phyloP scores from a whole-genome alignment of 2,797 vertebrate genomes.

The Vultur gryphus region DNA sequence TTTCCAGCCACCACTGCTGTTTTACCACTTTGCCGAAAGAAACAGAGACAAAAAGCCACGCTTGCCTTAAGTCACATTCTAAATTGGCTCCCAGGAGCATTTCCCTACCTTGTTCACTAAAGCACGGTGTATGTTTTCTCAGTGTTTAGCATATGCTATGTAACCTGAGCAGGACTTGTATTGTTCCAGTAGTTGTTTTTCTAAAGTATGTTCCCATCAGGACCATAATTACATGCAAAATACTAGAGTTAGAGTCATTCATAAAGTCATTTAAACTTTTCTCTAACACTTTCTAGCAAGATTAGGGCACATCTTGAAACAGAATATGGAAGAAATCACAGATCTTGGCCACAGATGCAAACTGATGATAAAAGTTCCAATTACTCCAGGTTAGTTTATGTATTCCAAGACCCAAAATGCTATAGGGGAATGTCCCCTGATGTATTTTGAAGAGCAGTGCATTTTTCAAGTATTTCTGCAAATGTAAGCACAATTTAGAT shows the following conservation, averaged over 20 bases:
- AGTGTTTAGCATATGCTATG: slow-evolving; percentile 87
- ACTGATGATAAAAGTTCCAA: not conserved
- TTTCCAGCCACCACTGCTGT: slow-evolving; percentile 73
- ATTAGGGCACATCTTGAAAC: not conserved
- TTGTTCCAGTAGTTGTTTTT: slow-evolving; percentile 78
- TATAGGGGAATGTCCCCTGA: not conserved
- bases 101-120: slow-evolving; percentile 88
- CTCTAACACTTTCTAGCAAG: not conserved
- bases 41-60: slow-evolving; percentile 69
- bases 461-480: slow-evolving; percentile 68
- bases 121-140: slow-evolving; percentile 86
- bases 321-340: not conserved
- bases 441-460: not conserved
- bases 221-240: slow-evolving; percentile 89
- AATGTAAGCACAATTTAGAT: slow-evolving; percentile 9
- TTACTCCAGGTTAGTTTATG: not conserved
- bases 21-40: slow-evolving; percentile 79
- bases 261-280: slow-evolving; percentile 47
- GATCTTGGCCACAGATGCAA: not conserved
- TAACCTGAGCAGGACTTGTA: slow-evolving; percentile 84
- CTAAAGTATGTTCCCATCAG: slow-evolving; percentile 87
- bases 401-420: not conserved
- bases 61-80: slow-evolving; percentile 92
- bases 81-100: slow-evolving; percentile 93
- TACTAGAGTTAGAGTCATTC: slow-evolving; percentile 79